Conservation (phyloP, 2,888 invertebrate genomes). For the Drosophila imparisetae region DNA sequence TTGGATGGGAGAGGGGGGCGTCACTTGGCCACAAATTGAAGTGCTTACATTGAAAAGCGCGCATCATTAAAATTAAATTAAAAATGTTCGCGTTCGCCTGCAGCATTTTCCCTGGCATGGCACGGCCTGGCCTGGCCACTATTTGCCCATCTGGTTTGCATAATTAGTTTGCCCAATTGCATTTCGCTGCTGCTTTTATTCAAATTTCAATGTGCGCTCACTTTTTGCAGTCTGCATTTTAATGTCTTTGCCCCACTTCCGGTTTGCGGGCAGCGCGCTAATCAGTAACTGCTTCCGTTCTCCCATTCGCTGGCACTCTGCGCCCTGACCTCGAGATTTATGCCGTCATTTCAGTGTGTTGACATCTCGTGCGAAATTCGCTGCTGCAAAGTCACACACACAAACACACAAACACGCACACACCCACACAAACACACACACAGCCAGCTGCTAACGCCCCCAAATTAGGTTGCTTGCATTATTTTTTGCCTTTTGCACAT, state of each 20-base stretch:
- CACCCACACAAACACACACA: background rate
- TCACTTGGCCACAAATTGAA: conserved; percentile 35
- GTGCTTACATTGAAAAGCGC: conserved; percentile 57
- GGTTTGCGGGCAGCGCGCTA: conserved; percentile 42
- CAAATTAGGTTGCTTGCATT: conserved; percentile 42
- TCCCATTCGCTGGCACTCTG: background rate
- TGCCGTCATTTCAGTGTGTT: conserved; percentile 46
- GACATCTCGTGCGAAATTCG: conserved; percentile 54
- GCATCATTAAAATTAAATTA: conserved; percentile 69
- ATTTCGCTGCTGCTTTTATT: conserved; percentile 40
- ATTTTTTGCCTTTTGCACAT: conserved; percentile 7
- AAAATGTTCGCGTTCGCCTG: conserved; percentile 26
- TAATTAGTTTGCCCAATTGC: conserved; percentile 59
- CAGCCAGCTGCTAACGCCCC: conserved; percentile 32
- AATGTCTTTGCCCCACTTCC: conserved; percentile 57
- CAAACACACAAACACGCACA: background rate
- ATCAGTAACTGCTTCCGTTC: conserved; percentile 58
- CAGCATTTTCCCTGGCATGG: background rate
- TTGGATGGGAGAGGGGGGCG: background rate
- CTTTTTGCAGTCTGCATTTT: conserved; percentile 58
- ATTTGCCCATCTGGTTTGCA: conserved; percentile 47
- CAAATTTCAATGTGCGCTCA: conserved; percentile 40
- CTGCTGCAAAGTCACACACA: conserved; percentile 16
- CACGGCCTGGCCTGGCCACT: background rate
- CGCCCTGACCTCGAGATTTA: conserved; percentile 50